Evolutionary conservation across 1,140 invertebrate species (phyloP), one percentile per base, ranked within the genome.

Genomic region (Zaprionus ornatus): DNA sequence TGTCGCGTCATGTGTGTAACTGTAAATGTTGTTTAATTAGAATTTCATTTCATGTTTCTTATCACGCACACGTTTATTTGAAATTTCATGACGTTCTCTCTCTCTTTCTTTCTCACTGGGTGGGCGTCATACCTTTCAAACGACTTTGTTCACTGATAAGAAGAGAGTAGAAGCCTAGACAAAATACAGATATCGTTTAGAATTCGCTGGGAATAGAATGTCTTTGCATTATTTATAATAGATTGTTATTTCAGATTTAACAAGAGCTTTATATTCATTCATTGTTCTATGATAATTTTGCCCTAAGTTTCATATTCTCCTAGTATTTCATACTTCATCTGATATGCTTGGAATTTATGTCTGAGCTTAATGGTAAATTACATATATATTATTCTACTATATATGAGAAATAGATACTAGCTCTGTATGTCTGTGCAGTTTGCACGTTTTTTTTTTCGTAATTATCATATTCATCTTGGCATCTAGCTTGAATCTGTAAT

Each of bases 111-210:
- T 40, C 15, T 40, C 40, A 7, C n/a, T 42, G 40, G 50, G n/a
- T 56, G 79, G 27, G 32, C 37, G 55, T 63, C 68, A 72, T 88
- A 87, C 83, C 83, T 87, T 87, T 87, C 69, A 87, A 87, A 83
- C 80, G 84, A 87, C 84, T 82, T 86, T 86, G 69, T 57, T 57
- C 62, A 52, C 70, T 75, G 84, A 90, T 90, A 84, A 37, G 64
- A 15, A 29, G 52, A 29, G 25, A 55, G 13, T 10, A 52, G n/a
- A 45, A 45, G 40, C 40, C 45, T 50, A 50, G 45, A 50, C 45
- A 45, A n/a, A n/a, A 48, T 50, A 50, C 45, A 21, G 10, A 55
- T 12, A 27, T 29, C 10, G 25, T 55, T 2, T 52, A 25, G 10
- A 50, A 23, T 50, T 50, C 10, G 45, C 45, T 50, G 21, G 45